Evolutionary conservation across 2,888 invertebrate genomes (phyloP), one percentile per base, ranked within the genome.

Genomic region (Caenorhabditis japonica): DNA sequence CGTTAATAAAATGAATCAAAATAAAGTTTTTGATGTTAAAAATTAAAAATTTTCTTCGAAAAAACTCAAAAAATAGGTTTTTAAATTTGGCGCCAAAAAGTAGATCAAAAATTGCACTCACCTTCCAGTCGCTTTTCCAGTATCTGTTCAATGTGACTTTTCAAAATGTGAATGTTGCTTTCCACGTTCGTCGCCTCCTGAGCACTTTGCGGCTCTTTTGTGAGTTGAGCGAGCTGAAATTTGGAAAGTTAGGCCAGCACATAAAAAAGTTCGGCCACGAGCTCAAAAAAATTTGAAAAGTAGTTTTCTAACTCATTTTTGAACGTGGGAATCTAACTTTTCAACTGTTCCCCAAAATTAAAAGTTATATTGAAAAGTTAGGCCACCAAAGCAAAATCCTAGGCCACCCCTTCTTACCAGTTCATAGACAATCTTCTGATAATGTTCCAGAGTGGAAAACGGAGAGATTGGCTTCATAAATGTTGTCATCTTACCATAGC

Each of bases 401-500:
- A n/a, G n/a, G n/a, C n/a, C n/a, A n/a, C n/a, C n/a, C n/a, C n/a
- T n/a, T n/a, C n/a, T 39, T 39, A 77, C 77, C 74, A 77, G 34
- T 13, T 77, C 74, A 46, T 68, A 68, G 17, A 77, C 49, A 34
- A 61, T 68, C 41, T 74, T 74, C 58, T 74, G 74, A 34, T 60
- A 56, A 30, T 68, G 71, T 19, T 77, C 77, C 36, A 47, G 41
- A 27, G 70, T 66, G 13, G 53, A 66, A 23, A 59, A 59, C 23
- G 51, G 58, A 19, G 60, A 70, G 8, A 53, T 53, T 30, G 66
- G 41, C 41, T 33, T 59, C 13, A 39, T 10, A 17, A 39, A 25
- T 5, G 41, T 30, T 13, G 52, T 52, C 51, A 61, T 52, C 38
- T 19, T n/a, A 47, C 8, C 27, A 17, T 30, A 30, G 30, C 10